Percentiles rank a stretch among this genome's conserved stretches.
These are phyloP conservation scores for Hetaerina titia DNA, from an alignment of 2,888 invertebrate genomes.

Conservation along the genomic window DNA sequence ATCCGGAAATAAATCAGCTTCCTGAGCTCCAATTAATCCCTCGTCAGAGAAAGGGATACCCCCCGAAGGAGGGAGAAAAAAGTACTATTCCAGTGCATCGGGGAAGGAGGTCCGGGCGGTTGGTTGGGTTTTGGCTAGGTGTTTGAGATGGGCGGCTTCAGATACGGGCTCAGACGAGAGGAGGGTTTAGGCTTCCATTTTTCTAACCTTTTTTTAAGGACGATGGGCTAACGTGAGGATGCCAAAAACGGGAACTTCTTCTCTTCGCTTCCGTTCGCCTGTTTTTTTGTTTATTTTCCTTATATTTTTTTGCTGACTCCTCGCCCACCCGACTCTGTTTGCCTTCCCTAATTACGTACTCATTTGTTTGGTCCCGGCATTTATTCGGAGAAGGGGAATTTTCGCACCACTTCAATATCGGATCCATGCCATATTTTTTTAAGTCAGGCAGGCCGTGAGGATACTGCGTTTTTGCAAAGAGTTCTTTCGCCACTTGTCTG, in stretches of 20 bases:
- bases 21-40: conserved; percentile 43
- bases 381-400: not conserved
- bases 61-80: not conserved
- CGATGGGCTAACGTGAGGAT: not conserved
- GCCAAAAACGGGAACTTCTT: not conserved
- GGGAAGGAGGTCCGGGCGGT: not conserved
- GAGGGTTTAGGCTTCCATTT: not conserved
- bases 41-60: conserved; percentile 28
- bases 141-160: not conserved
- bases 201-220: not conserved
- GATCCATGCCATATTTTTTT: no score
- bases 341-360: not conserved
- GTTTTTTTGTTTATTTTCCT: not conserved
- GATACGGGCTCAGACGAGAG: not conserved
- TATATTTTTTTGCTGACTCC: not conserved
- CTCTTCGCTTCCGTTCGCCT: not conserved
- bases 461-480: no score
- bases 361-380: not conserved
- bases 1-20: conserved; percentile 55
- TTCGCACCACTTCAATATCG: no score
- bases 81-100: conserved; percentile 6
- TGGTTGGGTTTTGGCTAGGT: not conserved
- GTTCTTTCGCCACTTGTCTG: no score
- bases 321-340: not conserved
- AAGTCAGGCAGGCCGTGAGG: no score